A percentile compares a stretch with the other conserved stretches of the same genome.
These are phyloP conservation scores for Oreochromis mossambicus DNA, from an alignment of 2,797 vertebrate genomes.

Conservation along the genomic window DNA sequence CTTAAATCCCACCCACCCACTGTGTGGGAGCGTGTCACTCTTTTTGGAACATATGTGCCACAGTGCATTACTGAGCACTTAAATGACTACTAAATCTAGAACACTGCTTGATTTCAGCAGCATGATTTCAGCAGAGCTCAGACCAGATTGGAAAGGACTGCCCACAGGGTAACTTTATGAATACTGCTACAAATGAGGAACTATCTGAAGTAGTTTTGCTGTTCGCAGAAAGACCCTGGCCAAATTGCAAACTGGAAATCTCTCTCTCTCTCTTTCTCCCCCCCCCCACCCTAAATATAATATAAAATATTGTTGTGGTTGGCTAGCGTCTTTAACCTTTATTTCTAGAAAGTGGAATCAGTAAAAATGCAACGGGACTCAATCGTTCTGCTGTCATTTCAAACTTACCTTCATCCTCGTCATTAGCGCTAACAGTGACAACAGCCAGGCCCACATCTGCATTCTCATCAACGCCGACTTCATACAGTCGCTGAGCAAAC, in stretches of 20 bases:
- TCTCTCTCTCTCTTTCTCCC: neutral
- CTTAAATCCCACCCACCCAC: constrained; percentile 72
- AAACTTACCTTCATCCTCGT: constrained; percentile 85
- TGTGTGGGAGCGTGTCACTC: constrained; percentile 71
- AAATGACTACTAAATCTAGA: constrained; percentile 54
- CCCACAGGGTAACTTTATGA: constrained; percentile 32
- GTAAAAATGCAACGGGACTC: constrained; percentile 1
- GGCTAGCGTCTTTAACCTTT: constrained; percentile 37
- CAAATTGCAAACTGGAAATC: constrained; percentile 1
- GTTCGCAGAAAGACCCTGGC: neutral
- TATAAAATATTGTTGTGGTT: neutral
- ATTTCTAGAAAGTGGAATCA: neutral
- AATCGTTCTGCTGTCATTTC: constrained; percentile 5
- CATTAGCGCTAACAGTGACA: constrained; percentile 82
- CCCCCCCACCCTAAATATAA: neutral
- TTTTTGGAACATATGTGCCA: constrained; percentile 70
- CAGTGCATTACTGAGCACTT: constrained; percentile 55
- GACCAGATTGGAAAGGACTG: constrained; percentile 29
- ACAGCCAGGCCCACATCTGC: constrained; percentile 83
- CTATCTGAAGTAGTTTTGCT: neutral
- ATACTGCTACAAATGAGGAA: constrained; percentile 14
- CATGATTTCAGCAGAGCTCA: constrained; percentile 25
- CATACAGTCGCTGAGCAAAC: constrained; percentile 83
- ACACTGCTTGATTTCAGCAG: constrained; percentile 37
- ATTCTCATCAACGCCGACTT: constrained; percentile 84